Evolutionary conservation across 2,888 invertebrate genomes (phyloP), one percentile per base, ranked within the genome.

Genomic region (Conus canariensis): DNA sequence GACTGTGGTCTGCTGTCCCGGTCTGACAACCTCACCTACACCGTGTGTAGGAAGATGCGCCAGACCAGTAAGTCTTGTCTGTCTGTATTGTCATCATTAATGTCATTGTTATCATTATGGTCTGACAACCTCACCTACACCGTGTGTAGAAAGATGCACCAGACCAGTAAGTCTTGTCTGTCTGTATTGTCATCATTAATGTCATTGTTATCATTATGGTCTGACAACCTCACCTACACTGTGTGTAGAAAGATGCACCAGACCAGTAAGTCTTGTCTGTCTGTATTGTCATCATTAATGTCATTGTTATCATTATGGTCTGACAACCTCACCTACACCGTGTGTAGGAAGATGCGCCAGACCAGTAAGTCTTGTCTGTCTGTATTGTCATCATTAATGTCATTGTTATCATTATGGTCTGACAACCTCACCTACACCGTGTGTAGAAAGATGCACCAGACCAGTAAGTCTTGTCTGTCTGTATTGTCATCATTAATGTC

Each of bases 11-110:
- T 67, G 8, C 88, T 89, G 64, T 10, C 83, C 22, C 64, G 5
- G 8, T 67, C 45, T 5, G 9, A 16, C n/a, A 59, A 82, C 22
- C 58, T 30, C 22, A 60, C 25, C 64, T 88, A 88, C 22, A 83
- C 88, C 19, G 83, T 88, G n/a, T 88, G 88, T 45, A 30, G 88
- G 19, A 88, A 88, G 67, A 88, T 88, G 64, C 60, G 10, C n/a
- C 88, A 88, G 58, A 80, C 14, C 64, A 88, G 88, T 88, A 56
- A 59, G 83, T 85, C 70, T 82, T n/a, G n/a, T n/a, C 19, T 82
- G 45, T 82, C 30, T 82, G 82, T 82, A 25, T 4, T 77, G 25
- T 77, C n/a, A 12, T 30, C 30, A 30, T 30, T 30, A 30, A 30
- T 30, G 4, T 45, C 3, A 45, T 45, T 45, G 45, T 45, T 45